Percentiles rank a stretch among this genome's conserved stretches.
Evolutionary conservation across 1,140 invertebrate species (phyloP).

Genomic region (Saxidomus purpurata): DNA sequence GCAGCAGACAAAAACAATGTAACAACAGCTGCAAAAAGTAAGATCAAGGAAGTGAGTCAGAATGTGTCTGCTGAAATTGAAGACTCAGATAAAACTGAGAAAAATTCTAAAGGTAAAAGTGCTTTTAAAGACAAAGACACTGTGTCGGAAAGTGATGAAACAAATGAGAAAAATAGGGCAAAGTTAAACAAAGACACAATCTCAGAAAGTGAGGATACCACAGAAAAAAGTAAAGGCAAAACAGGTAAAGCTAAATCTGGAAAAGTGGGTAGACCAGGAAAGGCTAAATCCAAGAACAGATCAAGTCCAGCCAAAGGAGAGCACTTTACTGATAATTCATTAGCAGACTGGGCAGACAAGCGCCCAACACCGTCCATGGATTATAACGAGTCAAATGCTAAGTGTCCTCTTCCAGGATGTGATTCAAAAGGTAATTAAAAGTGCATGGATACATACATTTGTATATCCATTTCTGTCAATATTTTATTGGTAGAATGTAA

Average conservation of each 20-base stretch:
- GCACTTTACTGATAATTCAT: conserved; percentile 47
- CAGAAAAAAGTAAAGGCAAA: conserved; percentile 50
- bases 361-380: conserved; percentile 80
- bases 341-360: conserved; percentile 79
- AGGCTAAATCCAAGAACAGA: conserved; percentile 46
- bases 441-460: not conserved
- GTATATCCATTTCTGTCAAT: no score
- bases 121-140: conserved; percentile 1
- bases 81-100: conserved; percentile 15
- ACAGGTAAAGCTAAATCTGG: conserved; percentile 18
- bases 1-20: conserved; percentile 17
- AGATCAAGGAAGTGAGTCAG: conserved; percentile 33
- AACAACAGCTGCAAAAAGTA: not conserved
- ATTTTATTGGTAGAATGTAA: no score
- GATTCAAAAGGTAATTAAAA: conserved; percentile 89
- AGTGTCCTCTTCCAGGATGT: conserved; percentile 95
- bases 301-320: conserved; percentile 48
- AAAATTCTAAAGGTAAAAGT: conserved; percentile 3
- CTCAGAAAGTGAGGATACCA: not conserved
- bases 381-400: conserved; percentile 82
- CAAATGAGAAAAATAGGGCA: not conserved
- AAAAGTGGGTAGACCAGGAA: conserved; percentile 52
- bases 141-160: not conserved
- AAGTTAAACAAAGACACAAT: conserved; percentile 35
- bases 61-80: not conserved